phyloP scores from a whole-genome alignment of 2,888 invertebrate species.

The Agapetus fuscipes region DNA sequence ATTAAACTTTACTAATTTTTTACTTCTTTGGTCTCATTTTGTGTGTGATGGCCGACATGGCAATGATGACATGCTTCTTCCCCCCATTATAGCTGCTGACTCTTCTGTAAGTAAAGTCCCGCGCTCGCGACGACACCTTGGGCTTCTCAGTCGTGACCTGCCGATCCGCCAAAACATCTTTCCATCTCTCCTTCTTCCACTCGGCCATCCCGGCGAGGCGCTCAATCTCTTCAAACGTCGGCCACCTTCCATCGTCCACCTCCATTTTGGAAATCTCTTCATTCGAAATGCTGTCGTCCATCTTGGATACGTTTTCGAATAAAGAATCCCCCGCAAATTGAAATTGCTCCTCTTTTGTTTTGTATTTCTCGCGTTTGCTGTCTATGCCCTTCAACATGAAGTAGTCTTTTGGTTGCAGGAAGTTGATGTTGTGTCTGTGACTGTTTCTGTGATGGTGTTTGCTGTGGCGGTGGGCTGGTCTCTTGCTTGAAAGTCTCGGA shows the following conservation, averaged over 20 bases:
- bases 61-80: conserved; percentile 20
- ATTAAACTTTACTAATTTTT: conserved; percentile 1
- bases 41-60: conserved; percentile 17
- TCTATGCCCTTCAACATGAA: too few relatives aligned
- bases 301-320: too few relatives aligned
- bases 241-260: conserved; percentile 15
- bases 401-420: too few relatives aligned
- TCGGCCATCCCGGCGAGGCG: conserved; percentile 17
- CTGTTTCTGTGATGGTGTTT: too few relatives aligned
- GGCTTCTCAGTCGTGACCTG: conserved; percentile 15
- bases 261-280: too few relatives aligned
- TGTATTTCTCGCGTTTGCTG: too few relatives aligned
- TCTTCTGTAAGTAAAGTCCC: conserved; percentile 19
- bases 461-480: too few relatives aligned
- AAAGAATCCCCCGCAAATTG: too few relatives aligned
- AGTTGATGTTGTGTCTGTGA: too few relatives aligned
- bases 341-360: too few relatives aligned
- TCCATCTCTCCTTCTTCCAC: conserved; percentile 20
- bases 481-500: too few relatives aligned
- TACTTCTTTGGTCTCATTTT: conserved; percentile 15
- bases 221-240: conserved; percentile 20
- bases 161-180: conserved; percentile 6
- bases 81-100: conserved; percentile 16
- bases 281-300: too few relatives aligned
- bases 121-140: conserved; percentile 11